Conservation (phyloP, 2,113 vertebrate species). For the Gymnarchus niloticus region DNA sequence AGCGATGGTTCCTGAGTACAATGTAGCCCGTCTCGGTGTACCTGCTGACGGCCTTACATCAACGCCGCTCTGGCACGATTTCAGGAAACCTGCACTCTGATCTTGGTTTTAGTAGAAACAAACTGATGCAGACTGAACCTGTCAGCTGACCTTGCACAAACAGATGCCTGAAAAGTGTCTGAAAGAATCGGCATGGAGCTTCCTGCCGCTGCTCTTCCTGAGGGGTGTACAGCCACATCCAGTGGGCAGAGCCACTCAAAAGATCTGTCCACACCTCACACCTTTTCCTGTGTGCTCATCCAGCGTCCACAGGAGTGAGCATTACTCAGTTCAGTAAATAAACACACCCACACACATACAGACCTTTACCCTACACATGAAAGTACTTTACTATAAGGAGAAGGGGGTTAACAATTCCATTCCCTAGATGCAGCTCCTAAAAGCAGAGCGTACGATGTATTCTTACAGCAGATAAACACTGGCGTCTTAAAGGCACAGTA, state of each 20-base stretch:
- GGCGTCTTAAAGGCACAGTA: not conserved
- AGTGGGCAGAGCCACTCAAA: not conserved
- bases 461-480: too few species aligned
- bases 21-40: not conserved
- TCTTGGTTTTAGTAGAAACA: too few species aligned
- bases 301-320: not conserved
- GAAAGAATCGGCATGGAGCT: too few species aligned
- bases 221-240: too few species aligned
- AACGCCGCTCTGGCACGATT: not conserved
- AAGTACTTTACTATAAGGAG: not conserved
- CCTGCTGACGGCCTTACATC: not conserved
- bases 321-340: not conserved
- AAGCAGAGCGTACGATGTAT: too few species aligned
- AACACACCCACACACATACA: conserved; percentile 19
- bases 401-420: too few species aligned
- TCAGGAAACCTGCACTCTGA: too few species aligned
- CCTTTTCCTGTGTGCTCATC: conserved; percentile 2
- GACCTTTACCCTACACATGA: not conserved
- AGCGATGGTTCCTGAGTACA: not conserved
- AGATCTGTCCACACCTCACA: not conserved
- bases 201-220: not conserved
- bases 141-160: too few species aligned
- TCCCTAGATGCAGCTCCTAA: too few species aligned
- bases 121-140: too few species aligned
- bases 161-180: too few species aligned